Evolutionary conservation across 2,797 vertebrate genomes (phyloP).

Genomic region (Valencia hispanica): DNA sequence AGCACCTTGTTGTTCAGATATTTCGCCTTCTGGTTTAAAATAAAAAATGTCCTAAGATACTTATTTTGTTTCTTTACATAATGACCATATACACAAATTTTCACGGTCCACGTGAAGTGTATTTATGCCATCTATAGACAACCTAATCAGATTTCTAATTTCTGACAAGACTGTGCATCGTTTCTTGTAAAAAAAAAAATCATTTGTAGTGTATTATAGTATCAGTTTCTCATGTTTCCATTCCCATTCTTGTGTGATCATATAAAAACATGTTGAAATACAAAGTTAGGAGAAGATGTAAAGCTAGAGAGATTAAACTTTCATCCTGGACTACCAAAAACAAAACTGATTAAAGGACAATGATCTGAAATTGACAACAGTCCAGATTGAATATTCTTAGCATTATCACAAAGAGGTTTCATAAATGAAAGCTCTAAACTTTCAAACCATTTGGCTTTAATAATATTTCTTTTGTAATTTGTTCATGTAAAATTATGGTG

Average conservation of each 20-base stretch:
- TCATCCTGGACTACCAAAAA: constrained; percentile 17
- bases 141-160: too few relatives aligned
- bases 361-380: background rate
- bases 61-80: background rate
- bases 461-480: constrained; percentile 18
- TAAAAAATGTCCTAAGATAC: background rate
- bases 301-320: constrained; percentile 9
- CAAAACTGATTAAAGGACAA: background rate
- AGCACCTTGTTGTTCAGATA: background rate
- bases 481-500: constrained; percentile 18
- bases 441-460: constrained; percentile 34
- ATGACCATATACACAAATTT: background rate
- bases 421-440: constrained; percentile 10
- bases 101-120: background rate
- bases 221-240: background rate
- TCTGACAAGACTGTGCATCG: background rate
- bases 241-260: background rate
- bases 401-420: background rate
- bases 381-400: constrained; percentile 8
- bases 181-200: too few relatives aligned
- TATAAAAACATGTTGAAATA: background rate
- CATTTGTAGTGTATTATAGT: background rate
- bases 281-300: background rate
- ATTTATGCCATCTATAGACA: too few relatives aligned
- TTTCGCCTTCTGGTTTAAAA: background rate